A percentile compares a stretch with the other conserved stretches of the same genome.
Conservation (phyloP, 2,888 invertebrate genomes). For the Cynaeus angustus region DNA sequence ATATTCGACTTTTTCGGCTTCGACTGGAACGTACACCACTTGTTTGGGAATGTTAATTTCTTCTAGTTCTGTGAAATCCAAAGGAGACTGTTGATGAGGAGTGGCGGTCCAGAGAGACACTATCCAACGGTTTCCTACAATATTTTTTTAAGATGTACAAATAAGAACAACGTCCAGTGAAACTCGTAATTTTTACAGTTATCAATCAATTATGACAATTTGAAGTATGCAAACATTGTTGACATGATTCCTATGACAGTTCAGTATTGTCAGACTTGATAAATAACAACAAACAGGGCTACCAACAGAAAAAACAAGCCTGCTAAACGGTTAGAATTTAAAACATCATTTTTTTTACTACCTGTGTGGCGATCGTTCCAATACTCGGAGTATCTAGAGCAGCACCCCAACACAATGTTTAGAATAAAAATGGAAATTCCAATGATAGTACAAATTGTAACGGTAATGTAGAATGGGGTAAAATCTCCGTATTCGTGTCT, state of each 20-base stretch:
- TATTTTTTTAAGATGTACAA: no score
- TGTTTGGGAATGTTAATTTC: conserved; percentile 69
- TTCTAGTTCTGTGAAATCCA: conserved; percentile 85
- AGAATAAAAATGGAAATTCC: conserved; percentile 81
- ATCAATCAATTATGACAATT: no score
- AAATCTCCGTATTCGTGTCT: conserved; percentile 80
- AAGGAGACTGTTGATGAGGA: conserved; percentile 86
- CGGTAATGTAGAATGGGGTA: conserved; percentile 88
- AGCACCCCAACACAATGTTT: conserved; percentile 87
- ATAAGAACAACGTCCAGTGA: no score
- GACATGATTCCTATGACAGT: no score
- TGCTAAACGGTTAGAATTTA: no score
- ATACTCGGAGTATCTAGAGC: conserved; percentile 85
- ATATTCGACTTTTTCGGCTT: conserved; percentile 67
- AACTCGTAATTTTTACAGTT: no score
- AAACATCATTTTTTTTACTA: no score
- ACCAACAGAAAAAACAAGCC: no score
- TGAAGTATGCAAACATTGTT: no score
- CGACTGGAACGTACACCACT: conserved; percentile 67
- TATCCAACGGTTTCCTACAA: conserved; percentile 88
- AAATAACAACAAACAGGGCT: no score
- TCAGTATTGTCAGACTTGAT: no score
- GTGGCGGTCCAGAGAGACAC: conserved; percentile 89
- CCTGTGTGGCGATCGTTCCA: conserved; percentile 90
- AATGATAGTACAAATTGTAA: conserved; percentile 85